Conservation (phyloP, 1,140 invertebrate genomes). For the Drosophila sucinea region DNA sequence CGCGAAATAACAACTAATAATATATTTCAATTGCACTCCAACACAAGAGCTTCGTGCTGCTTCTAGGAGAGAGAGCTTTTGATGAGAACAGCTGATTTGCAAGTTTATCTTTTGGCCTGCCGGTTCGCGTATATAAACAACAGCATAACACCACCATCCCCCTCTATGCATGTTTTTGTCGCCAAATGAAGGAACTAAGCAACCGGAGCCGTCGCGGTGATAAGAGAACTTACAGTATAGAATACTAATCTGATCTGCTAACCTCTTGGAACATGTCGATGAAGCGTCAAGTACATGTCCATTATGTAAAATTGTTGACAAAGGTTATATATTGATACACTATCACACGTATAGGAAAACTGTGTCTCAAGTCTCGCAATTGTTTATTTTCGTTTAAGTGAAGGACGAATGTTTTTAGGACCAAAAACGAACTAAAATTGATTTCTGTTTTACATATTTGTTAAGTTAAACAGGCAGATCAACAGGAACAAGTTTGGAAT, state of each 20-base stretch:
- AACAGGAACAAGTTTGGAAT: too few species aligned
- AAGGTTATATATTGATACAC: not conserved
- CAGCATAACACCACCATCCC: not conserved
- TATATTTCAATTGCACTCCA: conserved; percentile 33
- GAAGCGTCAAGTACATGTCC: not conserved
- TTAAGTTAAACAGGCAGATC: too few species aligned
- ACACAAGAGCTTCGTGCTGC: conserved; percentile 53
- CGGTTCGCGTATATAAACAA: conserved; percentile 33
- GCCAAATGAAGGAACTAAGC: not conserved
- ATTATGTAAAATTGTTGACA: conserved; percentile 1
- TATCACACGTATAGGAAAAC: not conserved
- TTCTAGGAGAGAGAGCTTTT: conserved; percentile 47
- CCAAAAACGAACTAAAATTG: too few species aligned
- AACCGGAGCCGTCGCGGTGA: not conserved
- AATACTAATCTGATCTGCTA: not conserved
- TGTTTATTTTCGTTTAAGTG: too few species aligned
- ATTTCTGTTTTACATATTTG: too few species aligned
- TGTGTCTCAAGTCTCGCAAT: not conserved
- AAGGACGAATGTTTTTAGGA: too few species aligned
- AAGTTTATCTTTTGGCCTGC: conserved; percentile 30
- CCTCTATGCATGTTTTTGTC: not conserved
- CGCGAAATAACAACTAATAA: conserved; percentile 55
- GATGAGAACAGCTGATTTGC: conserved; percentile 44
- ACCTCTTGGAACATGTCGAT: not conserved
- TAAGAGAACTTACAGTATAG: not conserved